Evolutionary conservation across 2,888 invertebrate genomes (phyloP), one percentile per base, ranked within the genome.

Genomic region (Nipponacmea schrenckii): DNA sequence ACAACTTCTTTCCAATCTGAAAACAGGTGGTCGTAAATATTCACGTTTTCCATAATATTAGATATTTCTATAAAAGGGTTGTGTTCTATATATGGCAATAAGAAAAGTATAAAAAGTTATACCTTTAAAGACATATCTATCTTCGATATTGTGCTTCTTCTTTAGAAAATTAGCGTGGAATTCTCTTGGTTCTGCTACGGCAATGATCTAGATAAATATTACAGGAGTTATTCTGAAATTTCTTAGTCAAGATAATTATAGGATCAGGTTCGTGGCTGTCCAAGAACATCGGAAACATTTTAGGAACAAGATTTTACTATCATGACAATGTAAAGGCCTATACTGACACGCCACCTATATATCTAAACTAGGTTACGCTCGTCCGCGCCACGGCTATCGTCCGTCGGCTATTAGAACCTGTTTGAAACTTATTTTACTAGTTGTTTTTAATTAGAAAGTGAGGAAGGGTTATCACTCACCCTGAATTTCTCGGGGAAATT

Each of bases 1-100:
- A 77, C 80, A 2, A 83, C 80, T 2, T 83, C 82, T 56, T 72
- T 74, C 88, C 88, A 88, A 66, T 85, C 86, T 86, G 71, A 27
- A n/a, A 76, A 73, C 12, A 8, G 5, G 66, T 46, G 56, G 39
- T 31, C 62, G 17, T 7, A 5, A 3, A n/a, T 20, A 50, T 14
- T 15, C 50, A 1, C 15, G n/a, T n/a, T n/a, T n/a, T n/a, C n/a
- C n/a, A n/a, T n/a, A n/a, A n/a, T n/a, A n/a, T n/a, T n/a, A n/a
- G 1, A 50, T 17, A 50, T 5, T 20, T 20, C 8, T 20, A 17
- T 20, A 50, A 50, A 8, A 50, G 50, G n/a, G n/a, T 50, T 50
- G n/a, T 20, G 20, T 50, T 50, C n/a, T n/a, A 50, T 20, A 50
- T 20, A 20, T 50, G 17, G 7, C 15, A 48, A 17, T 20, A 4